Percentiles rank a stretch among this genome's conserved stretches.
phyloP scores from a whole-genome alignment of 2,888 invertebrate species.

The Colletes collaris region DNA sequence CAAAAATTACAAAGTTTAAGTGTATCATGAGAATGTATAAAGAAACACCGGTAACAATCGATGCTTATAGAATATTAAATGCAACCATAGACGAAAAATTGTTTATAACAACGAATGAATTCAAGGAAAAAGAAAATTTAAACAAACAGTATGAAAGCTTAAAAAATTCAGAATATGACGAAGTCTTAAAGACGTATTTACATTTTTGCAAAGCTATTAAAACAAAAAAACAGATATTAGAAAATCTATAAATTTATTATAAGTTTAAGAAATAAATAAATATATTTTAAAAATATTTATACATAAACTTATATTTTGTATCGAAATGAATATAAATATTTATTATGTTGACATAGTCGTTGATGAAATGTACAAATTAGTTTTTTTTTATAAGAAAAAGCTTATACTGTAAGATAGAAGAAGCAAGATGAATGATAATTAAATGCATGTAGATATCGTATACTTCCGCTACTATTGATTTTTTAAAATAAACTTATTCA shows the following conservation, averaged over 20 bases:
- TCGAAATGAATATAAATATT: constrained; percentile 33
- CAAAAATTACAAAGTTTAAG: constrained; percentile 78
- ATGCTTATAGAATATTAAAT: constrained; percentile 81
- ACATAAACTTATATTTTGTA: constrained; percentile 16
- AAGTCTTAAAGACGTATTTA: constrained; percentile 81
- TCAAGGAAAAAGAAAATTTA: constrained; percentile 78
- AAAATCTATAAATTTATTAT: constrained; percentile 51
- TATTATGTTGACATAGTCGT: constrained; percentile 7
- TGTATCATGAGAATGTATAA: constrained; percentile 82
- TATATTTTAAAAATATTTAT: not conserved
- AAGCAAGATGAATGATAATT: constrained; percentile 3
- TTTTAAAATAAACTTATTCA: constrained; percentile 8
- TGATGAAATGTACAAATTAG: constrained; percentile 7
- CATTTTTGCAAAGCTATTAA: constrained; percentile 81
- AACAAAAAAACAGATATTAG: constrained; percentile 79
- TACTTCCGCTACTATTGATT: constrained; percentile 5
- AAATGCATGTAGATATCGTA: not conserved
- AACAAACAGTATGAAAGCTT: constrained; percentile 82
- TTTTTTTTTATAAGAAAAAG: constrained; percentile 17
- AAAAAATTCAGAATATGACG: constrained; percentile 82
- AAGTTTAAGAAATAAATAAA: not conserved
- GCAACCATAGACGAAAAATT: constrained; percentile 81
- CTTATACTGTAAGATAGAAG: not conserved
- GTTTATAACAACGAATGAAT: constrained; percentile 76
- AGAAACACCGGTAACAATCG: constrained; percentile 81